Percentiles rank a stretch among this genome's conserved stretches.
phyloP scores from a whole-genome alignment of 64 coral and sea anemone genomes.

The Dendronephthya gigantea region DNA sequence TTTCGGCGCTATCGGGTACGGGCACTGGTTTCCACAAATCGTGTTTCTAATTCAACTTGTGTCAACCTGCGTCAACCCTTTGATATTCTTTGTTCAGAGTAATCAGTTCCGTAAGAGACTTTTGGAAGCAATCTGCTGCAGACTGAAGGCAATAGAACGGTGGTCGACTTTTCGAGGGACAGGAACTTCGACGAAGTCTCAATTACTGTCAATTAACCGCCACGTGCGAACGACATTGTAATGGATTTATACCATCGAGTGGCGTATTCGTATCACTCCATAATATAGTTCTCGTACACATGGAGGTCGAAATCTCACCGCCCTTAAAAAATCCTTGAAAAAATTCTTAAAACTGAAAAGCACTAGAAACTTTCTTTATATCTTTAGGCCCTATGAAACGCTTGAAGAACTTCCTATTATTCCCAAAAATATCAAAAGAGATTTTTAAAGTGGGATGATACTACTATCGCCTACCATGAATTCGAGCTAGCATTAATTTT shows the following conservation, averaged over 20 bases:
- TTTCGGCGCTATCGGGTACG: background rate
- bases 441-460: no score
- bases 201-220: background rate
- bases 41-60: constrained; percentile 7
- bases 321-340: no score
- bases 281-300: no score
- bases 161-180: background rate
- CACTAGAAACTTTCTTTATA: no score
- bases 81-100: constrained; percentile 5
- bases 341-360: no score
- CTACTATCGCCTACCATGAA: no score
- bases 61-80: background rate
- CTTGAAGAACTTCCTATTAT: no score
- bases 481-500: no score
- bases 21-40: background rate
- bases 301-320: no score
- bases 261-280: no score
- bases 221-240: background rate
- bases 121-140: background rate
- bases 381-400: no score
- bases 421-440: no score
- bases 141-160: background rate
- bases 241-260: background rate
- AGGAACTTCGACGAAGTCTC: background rate
- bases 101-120: background rate